A percentile compares a stretch with the other conserved stretches of the same genome.
Evolutionary conservation across 2,888 invertebrate species (phyloP).

Genomic region (Atrina japonica): DNA sequence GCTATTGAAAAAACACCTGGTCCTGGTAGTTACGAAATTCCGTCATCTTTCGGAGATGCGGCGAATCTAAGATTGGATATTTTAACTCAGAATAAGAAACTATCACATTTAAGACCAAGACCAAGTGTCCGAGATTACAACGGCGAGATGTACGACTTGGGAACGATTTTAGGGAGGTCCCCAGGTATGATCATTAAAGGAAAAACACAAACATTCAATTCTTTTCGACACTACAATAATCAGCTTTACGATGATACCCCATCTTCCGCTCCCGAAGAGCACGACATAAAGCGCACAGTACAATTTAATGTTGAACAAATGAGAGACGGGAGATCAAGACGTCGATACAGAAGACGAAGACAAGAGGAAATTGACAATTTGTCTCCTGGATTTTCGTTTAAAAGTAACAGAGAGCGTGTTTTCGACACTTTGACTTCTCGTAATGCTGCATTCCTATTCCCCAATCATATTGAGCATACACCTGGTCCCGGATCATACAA

Average conservation of each 20-base stretch:
- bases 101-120: neutral
- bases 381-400: slow-evolving; percentile 24
- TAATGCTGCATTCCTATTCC: slow-evolving; percentile 57
- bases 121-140: slow-evolving; percentile 13
- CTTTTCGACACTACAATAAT: neutral
- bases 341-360: neutral
- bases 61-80: no score
- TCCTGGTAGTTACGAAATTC: slow-evolving; percentile 59
- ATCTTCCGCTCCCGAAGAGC: slow-evolving; percentile 53
- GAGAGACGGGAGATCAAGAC: neutral
- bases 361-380: slow-evolving; percentile 4
- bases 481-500: slow-evolving; percentile 57
- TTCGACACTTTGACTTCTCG: slow-evolving; percentile 36
- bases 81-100: no score
- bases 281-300: slow-evolving; percentile 50
- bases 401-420: slow-evolving; percentile 25
- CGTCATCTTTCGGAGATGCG: no score
- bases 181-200: slow-evolving; percentile 30
- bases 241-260: neutral
- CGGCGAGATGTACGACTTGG: slow-evolving; percentile 21
- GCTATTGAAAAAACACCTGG: slow-evolving; percentile 47
- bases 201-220: slow-evolving; percentile 12
- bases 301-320: slow-evolving; percentile 33
- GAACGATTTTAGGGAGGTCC: slow-evolving; percentile 7
- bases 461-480: slow-evolving; percentile 46